These are phyloP conservation scores for Oncorhynchus masou DNA, from an alignment of 2,113 vertebrate species.

Conservation along the genomic window DNA sequence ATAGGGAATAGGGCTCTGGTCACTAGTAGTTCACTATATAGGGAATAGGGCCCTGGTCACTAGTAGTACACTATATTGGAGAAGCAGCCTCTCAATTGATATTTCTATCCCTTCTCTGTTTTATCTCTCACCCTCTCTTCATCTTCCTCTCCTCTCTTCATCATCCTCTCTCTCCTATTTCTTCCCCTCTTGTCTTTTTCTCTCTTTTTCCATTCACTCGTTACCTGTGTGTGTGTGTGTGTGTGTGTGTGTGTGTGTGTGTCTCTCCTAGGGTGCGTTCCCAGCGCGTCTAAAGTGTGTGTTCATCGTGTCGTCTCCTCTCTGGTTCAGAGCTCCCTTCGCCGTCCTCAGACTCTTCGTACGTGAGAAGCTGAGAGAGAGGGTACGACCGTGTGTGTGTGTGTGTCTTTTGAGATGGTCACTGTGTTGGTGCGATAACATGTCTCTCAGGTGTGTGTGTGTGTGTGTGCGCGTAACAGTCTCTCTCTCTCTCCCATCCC, in stretches of 20 bases:
- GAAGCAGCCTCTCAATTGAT: too few relatives aligned
- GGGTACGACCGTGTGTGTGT: constrained; percentile 54
- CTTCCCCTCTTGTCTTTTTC: too few relatives aligned
- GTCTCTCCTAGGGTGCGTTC: constrained; percentile 67
- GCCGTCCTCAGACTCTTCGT: constrained; percentile 77
- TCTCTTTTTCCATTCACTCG: too few relatives aligned
- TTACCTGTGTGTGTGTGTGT: background rate
- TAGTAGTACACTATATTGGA: too few relatives aligned
- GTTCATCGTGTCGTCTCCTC: constrained; percentile 79
- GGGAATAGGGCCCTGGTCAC: too few relatives aligned
- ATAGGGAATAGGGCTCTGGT: too few relatives aligned
- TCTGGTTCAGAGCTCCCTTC: constrained; percentile 80
- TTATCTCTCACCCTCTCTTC: too few relatives aligned
- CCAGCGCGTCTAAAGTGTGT: constrained; percentile 80
- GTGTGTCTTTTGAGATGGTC: too few relatives aligned
- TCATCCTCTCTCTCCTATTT: too few relatives aligned
- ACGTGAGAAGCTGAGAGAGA: constrained; percentile 76
- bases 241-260: background rate
- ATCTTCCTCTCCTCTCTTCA: too few relatives aligned
- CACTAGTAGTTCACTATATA: too few relatives aligned
- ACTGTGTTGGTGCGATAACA: background rate
- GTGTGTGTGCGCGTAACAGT: background rate
- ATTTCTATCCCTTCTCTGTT: background rate
- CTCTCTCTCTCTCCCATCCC: background rate
- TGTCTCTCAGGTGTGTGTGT: too few relatives aligned